Percentiles rank a stretch among this genome's conserved stretches.
phyloP scores from a whole-genome alignment of 2,888 invertebrate genomes.

The Chromoteleia sp. region DNA sequence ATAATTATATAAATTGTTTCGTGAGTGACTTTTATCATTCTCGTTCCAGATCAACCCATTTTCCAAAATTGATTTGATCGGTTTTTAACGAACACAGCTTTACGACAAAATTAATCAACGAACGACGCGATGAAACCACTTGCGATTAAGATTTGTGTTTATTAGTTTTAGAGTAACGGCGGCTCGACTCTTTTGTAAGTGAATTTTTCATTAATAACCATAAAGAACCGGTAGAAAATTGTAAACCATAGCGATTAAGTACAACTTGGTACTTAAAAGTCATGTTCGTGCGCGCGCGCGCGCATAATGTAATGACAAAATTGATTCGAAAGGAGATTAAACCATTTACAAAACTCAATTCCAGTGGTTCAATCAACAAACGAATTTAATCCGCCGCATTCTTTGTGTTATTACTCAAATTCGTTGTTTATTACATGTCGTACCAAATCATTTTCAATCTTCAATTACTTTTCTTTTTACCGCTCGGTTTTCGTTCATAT shows the following conservation, averaged over 20 bases:
- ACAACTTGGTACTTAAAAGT: slow-evolving; percentile 13
- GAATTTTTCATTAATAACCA: slow-evolving; percentile 12
- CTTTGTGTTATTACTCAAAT: slow-evolving; percentile 2
- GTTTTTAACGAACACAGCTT: background rate
- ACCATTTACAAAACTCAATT: slow-evolving; percentile 29
- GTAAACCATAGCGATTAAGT: slow-evolving; percentile 6
- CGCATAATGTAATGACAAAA: slow-evolving; percentile 28
- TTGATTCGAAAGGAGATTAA: slow-evolving; percentile 22
- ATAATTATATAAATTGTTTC: too few species aligned
- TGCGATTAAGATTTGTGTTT: slow-evolving; percentile 7
- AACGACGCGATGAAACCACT: background rate
- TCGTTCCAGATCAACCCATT: background rate
- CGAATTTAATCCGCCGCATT: slow-evolving; percentile 24
- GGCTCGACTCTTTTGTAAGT: background rate
- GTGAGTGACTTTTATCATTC: too few species aligned
- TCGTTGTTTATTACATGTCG: too few species aligned
- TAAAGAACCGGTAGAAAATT: slow-evolving; percentile 5
- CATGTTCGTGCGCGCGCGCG: background rate
- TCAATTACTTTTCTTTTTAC: too few species aligned
- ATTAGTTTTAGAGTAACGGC: background rate
- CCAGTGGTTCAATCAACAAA: slow-evolving; percentile 36
- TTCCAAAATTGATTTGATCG: slow-evolving; percentile 1
- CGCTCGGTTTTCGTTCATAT: too few species aligned
- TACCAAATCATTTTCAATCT: too few species aligned
- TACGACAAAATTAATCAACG: slow-evolving; percentile 9